Conservation (phyloP, 2,113 vertebrate genomes). For the Syngnathus floridae region DNA sequence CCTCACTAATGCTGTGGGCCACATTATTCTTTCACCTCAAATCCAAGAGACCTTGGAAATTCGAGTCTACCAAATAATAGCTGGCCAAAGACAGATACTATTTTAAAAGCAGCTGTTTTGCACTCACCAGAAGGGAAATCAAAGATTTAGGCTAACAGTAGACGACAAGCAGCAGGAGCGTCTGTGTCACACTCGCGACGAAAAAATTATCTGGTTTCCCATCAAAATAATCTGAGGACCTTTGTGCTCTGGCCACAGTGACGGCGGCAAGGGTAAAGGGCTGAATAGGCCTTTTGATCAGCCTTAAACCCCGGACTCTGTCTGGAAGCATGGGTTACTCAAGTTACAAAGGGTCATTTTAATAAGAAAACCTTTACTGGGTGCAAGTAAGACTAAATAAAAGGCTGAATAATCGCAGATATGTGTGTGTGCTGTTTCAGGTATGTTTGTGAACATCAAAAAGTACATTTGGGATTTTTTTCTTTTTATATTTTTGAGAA, state of each 20-base stretch:
- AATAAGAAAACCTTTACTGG: constrained; percentile 50
- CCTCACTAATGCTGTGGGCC: constrained; percentile 74
- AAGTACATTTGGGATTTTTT: background rate
- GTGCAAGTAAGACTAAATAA: constrained; percentile 26
- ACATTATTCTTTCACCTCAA: constrained; percentile 73
- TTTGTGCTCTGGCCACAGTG: constrained; percentile 60
- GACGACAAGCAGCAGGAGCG: constrained; percentile 79
- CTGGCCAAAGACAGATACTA: constrained; percentile 67
- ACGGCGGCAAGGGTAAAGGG: constrained; percentile 43
- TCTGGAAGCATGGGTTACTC: constrained; percentile 48
- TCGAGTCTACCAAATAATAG: constrained; percentile 80
- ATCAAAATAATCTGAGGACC: constrained; percentile 69
- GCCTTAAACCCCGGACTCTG: constrained; percentile 34
- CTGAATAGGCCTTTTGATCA: constrained; percentile 66
- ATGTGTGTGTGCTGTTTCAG: background rate
- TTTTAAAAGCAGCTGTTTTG: constrained; percentile 92
- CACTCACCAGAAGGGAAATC: constrained; percentile 81
- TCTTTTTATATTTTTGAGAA: background rate
- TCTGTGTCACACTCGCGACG: constrained; percentile 58
- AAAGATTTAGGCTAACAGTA: constrained; percentile 75
- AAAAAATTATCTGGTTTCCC: constrained; percentile 72
- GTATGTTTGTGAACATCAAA: background rate
- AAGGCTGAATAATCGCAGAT: constrained; percentile 15
- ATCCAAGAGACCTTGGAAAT: constrained; percentile 85
- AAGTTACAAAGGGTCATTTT: constrained; percentile 49